Conservation (phyloP, 2,888 invertebrate genomes). For the Tipula vernalis region DNA sequence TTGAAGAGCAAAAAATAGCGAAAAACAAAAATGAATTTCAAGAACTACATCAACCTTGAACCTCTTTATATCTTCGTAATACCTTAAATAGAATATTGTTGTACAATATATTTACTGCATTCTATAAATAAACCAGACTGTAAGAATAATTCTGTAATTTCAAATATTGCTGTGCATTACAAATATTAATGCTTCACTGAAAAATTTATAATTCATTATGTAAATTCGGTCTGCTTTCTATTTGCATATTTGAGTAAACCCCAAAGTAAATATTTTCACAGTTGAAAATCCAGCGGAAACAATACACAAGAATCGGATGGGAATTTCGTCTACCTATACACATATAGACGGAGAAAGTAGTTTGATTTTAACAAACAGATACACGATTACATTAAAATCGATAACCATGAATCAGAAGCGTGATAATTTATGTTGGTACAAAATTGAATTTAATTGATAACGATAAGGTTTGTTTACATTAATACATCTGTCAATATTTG, state of each 20-base stretch:
- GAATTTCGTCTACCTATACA: background rate
- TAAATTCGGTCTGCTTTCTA: background rate
- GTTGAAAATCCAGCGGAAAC: background rate
- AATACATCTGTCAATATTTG: background rate
- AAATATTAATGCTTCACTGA: background rate
- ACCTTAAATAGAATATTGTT: background rate
- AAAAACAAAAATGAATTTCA: background rate
- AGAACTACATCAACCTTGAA: background rate
- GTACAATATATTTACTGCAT: background rate
- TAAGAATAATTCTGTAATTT: background rate
- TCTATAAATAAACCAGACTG: background rate
- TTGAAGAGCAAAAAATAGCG: background rate
- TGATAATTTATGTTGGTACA: background rate
- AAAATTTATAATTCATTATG: background rate
- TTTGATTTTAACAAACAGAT: background rate
- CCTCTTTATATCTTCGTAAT: background rate
- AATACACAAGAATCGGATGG: background rate
- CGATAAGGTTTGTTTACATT: background rate
- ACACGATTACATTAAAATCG: background rate
- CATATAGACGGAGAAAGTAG: background rate
- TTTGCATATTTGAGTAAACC: too few species aligned
- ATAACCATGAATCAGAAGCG: background rate
- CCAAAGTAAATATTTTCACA: too few species aligned
- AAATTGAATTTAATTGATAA: background rate
- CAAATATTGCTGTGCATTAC: background rate